A percentile compares a stretch with the other conserved stretches of the same genome.
Conservation (phyloP, 2,797 vertebrate species). For the Dendrocincla fuliginosa region DNA sequence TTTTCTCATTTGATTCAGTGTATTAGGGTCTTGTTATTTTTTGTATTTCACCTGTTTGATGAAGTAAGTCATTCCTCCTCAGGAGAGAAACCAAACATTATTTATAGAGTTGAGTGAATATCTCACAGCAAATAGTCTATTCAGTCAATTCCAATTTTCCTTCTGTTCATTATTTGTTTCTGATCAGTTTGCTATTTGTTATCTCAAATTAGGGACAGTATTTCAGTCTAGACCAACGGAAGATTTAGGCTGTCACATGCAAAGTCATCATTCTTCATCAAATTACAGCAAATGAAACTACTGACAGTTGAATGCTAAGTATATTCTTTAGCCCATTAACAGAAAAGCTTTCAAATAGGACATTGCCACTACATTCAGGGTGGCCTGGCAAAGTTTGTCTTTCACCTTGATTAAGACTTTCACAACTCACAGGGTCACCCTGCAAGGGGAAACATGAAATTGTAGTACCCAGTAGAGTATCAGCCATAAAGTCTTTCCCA, state of each 20-base stretch:
- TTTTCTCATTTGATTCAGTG: conserved; percentile 63
- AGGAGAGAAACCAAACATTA: conserved; percentile 20
- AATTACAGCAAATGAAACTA: neutral
- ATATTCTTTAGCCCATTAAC: neutral
- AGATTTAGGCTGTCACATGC: neutral
- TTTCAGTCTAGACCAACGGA: neutral
- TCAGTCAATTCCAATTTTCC: conserved; percentile 22
- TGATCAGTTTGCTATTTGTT: conserved; percentile 39
- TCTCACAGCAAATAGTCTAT: conserved; percentile 30
- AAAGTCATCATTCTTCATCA: neutral
- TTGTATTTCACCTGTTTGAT: conserved; percentile 19
- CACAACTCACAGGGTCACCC: neutral
- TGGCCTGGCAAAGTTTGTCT: neutral
- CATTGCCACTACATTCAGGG: neutral
- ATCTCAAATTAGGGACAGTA: neutral
- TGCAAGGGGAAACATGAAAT: neutral
- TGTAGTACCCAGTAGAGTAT: neutral
- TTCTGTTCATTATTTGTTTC: conserved; percentile 39
- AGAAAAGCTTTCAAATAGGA: neutral
- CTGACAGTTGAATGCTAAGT: neutral
- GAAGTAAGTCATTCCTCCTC: conserved; percentile 29
- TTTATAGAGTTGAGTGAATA: conserved; percentile 30
- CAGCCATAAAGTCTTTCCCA: neutral
- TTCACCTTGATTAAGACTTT: neutral
- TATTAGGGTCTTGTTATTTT: conserved; percentile 40